Conservation (phyloP, 2,888 invertebrate genomes). For the Trachelus iudaicus region DNA sequence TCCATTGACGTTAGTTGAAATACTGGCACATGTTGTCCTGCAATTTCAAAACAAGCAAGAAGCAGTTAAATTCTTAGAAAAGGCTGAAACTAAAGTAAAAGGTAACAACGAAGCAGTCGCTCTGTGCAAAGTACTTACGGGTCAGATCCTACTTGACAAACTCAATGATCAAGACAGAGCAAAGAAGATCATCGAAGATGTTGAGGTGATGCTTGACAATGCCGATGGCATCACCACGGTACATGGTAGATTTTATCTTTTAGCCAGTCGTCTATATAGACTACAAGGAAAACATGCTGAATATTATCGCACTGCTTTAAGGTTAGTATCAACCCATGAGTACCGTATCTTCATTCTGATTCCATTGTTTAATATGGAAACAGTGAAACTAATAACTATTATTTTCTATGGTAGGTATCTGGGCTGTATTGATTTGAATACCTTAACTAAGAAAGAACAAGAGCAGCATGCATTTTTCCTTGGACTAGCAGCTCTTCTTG, state of each 20-base stretch:
- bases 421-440: constrained; percentile 79
- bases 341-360: neutral
- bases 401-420: constrained; percentile 67
- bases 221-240: constrained; percentile 93
- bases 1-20: constrained; percentile 91
- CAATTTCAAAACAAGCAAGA: constrained; percentile 85
- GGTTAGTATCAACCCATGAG: constrained; percentile 65
- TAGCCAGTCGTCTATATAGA: constrained; percentile 91
- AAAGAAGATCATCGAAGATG: constrained; percentile 87
- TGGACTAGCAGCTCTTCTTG: constrained; percentile 92
- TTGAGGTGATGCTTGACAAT: constrained; percentile 86
- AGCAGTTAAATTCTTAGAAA: constrained; percentile 88
- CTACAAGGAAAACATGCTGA: constrained; percentile 90
- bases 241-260: constrained; percentile 92
- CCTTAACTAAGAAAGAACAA: constrained; percentile 74
- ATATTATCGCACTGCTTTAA: constrained; percentile 94
- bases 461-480: constrained; percentile 88
- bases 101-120: constrained; percentile 87
- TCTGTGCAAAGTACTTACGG: constrained; percentile 88
- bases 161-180: constrained; percentile 82
- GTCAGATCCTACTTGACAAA: constrained; percentile 82
- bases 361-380: neutral
- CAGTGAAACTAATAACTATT: neutral
- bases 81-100: constrained; percentile 88
- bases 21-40: constrained; percentile 79